Conservation (phyloP, 2,113 vertebrate genomes). For the Fregata magnificens region DNA sequence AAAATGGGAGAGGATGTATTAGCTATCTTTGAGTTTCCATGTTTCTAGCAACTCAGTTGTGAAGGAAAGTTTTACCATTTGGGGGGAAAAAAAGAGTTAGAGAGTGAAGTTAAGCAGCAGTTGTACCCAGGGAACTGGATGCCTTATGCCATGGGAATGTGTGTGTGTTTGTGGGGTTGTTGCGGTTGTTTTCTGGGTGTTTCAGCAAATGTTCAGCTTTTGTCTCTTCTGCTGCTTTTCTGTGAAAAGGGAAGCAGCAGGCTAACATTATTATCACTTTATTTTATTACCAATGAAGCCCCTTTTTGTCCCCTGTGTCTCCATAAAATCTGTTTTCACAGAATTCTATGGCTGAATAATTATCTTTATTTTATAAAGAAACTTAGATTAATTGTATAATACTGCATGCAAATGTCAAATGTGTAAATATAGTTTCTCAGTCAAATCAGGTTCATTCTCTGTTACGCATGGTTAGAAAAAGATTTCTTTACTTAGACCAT, state of each 20-base stretch:
- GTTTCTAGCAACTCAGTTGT: neutral
- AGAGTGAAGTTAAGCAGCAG: neutral
- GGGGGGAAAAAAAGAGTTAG: neutral
- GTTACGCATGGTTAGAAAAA: neutral
- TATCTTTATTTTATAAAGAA: neutral
- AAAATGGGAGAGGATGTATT: neutral
- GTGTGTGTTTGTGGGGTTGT: neutral
- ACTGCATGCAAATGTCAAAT: neutral
- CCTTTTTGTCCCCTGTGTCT: neutral
- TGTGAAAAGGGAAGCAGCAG: neutral
- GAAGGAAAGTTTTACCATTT: neutral
- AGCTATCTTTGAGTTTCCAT: neutral
- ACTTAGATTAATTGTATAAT: neutral
- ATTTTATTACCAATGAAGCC: neutral
- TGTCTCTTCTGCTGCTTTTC: neutral
- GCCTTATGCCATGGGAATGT: neutral
- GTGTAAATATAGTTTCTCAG: neutral
- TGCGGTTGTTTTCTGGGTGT: neutral
- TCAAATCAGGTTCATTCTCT: neutral
- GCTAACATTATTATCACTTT: neutral
- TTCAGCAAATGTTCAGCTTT: neutral
- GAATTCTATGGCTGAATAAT: neutral
- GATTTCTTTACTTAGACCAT: neutral
- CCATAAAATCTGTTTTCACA: neutral
- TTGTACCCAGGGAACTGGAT: neutral